Evolutionary conservation across 2,888 invertebrate genomes (phyloP).

Genomic region (Hololepta plana): DNA sequence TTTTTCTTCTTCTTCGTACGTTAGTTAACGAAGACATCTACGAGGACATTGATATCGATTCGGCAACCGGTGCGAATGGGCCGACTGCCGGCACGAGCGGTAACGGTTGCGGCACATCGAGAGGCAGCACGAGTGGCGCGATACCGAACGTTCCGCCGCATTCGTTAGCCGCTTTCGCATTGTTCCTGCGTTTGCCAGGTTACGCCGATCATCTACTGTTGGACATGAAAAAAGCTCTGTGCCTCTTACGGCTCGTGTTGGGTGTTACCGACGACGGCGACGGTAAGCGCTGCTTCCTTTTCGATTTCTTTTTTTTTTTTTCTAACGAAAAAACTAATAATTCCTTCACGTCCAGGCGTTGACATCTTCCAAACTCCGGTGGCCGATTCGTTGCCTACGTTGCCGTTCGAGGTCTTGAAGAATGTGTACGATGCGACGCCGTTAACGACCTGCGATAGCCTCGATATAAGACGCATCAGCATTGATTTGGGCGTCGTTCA

Average conservation of each 20-base stretch:
- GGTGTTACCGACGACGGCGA: conserved; percentile 87
- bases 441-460: conserved; percentile 56
- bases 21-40: conserved; percentile 40
- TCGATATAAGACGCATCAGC: conserved; percentile 55
- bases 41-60: conserved; percentile 44
- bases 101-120: conserved; percentile 4
- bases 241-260: conserved; percentile 66
- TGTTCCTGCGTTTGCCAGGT: conserved; percentile 75
- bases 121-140: conserved; percentile 21
- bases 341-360: conserved; percentile 23
- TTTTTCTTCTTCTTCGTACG: no score
- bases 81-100: conserved; percentile 30
- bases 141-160: conserved; percentile 68
- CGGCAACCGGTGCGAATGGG: conserved; percentile 25
- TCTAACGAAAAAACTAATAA: no score
- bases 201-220: conserved; percentile 78
- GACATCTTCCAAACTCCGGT: conserved; percentile 54
- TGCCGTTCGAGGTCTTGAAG: conserved; percentile 64
- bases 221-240: conserved; percentile 71
- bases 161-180: conserved; percentile 76
- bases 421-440: conserved; percentile 61
- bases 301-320: no score
- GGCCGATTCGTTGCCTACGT: conserved; percentile 46
- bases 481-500: conserved; percentile 60
- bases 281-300: no score